Conservation (phyloP, 2,888 invertebrate species). For the Perithous albicinctus region DNA sequence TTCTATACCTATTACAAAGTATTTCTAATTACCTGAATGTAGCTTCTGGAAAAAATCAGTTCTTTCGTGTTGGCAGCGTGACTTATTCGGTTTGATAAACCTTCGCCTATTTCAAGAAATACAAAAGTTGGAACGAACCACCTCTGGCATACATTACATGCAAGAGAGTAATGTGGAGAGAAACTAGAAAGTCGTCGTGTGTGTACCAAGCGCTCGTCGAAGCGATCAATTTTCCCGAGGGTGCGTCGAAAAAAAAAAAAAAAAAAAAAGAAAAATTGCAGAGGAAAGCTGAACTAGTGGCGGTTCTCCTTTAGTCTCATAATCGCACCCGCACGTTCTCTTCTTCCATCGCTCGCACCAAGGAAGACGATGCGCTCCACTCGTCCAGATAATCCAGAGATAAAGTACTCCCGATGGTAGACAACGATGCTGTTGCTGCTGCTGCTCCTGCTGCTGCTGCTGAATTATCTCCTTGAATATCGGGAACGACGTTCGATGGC, state of each 20-base stretch:
- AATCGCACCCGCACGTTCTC: background rate
- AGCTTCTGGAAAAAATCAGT: constrained; percentile 15
- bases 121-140: background rate
- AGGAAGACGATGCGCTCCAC: constrained; percentile 23
- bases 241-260: constrained; percentile 24
- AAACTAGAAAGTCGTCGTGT: constrained; percentile 38
- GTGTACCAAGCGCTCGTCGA: background rate
- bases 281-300: background rate
- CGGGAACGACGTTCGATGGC: constrained; percentile 24
- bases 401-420: constrained; percentile 23
- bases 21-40: constrained; percentile 11
- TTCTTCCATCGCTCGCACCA: constrained; percentile 6
- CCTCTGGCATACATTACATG: background rate
- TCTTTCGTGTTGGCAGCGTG: constrained; percentile 3
- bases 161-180: constrained; percentile 6
- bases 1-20: constrained; percentile 1
- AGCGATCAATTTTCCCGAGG: constrained; percentile 34
- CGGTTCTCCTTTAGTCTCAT: constrained; percentile 3
- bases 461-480: constrained; percentile 10
- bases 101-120: background rate
- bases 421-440: constrained; percentile 14
- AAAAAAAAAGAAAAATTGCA: constrained; percentile 1
- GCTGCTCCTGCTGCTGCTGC: too few species aligned
- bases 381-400: constrained; percentile 30
- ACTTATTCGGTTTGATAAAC: background rate